Conservation (phyloP, 2,888 invertebrate species). For the Heliconius aoede region DNA sequence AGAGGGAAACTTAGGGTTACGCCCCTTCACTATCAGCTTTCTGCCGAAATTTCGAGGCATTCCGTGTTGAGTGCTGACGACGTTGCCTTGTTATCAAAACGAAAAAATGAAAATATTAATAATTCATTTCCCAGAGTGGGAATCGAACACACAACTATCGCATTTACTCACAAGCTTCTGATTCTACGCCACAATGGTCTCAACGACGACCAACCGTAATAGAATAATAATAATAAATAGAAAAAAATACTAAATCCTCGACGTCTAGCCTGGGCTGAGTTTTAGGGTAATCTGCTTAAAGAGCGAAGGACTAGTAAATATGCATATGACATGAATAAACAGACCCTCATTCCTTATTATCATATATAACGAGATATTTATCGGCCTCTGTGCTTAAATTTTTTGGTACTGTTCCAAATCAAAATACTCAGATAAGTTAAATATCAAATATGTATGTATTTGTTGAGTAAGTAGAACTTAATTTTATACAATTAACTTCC, state of each 20-base stretch:
- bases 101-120: too few species aligned
- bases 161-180: too few species aligned
- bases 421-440: conserved; percentile 3
- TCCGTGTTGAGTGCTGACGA: too few species aligned
- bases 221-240: conserved; percentile 27
- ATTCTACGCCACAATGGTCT: too few species aligned
- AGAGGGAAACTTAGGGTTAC: too few species aligned
- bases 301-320: conserved; percentile 39
- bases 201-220: not conserved
- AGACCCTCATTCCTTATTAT: conserved; percentile 40
- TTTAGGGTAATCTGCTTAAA: conserved; percentile 42
- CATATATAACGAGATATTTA: conserved; percentile 41
- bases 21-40: too few species aligned
- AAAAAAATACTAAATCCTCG: conserved; percentile 7
- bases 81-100: too few species aligned
- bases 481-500: not conserved
- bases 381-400: conserved; percentile 33
- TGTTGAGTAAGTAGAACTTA: not conserved
- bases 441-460: conserved; percentile 7
- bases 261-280: conserved; percentile 28
- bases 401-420: conserved; percentile 36
- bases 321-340: conserved; percentile 44
- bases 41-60: too few species aligned
- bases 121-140: too few species aligned
- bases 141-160: too few species aligned